Base-by-base conservation (phyloP, 2,888 invertebrate species). In the Drosophila melanosoma region DNA sequence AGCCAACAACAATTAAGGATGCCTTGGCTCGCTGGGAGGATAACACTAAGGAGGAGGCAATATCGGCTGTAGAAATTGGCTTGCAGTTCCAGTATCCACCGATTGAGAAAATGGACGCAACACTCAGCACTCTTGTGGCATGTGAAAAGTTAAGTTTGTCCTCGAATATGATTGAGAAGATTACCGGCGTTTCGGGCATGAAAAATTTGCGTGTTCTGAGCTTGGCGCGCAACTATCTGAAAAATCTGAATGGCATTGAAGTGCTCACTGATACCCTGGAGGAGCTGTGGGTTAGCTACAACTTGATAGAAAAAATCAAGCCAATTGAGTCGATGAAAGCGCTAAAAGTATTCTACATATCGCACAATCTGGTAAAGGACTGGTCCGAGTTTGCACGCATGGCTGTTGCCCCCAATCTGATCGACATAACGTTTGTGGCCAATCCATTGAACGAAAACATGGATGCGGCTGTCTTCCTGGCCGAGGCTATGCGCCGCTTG, bases 271-370 rank as follows among this genome's bases (percentile, higher is more conserved):
- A 99, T 20, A 97, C 97, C 0, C 92, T 99, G 36, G 97, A 98
- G 92, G 97, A 99, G 91, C 93, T 99, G 2, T 99, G 99, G 99
- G 95, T 98, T 58, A 99, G 98, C 0, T 99, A 98, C 91, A 99
- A 99, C 92, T 93, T 96, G 45, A 96, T 99, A 61, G 99, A 99
- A 89, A 98, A 98, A 93, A 94, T 98, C 45, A 98, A 98, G 94
- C 98, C 98, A 0, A 95, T 98, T 1, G 95, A 95, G 58, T 95
- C 95, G 0, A 94, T 99, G 82, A 96, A 96, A 91, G 97, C 96
- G 65, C 93, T 99, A 0, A 96, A 95, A 91, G 97, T 98, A 0
- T 93, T 98, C 2, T 97, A 97, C 83, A 95, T 97, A 94, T 95
- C 96, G 32, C 96, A 97, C 82, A 98, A 98, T 91, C 92, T 96